phyloP scores from a whole-genome alignment of 2,797 vertebrate species.

The Sebastes steindachneri region DNA sequence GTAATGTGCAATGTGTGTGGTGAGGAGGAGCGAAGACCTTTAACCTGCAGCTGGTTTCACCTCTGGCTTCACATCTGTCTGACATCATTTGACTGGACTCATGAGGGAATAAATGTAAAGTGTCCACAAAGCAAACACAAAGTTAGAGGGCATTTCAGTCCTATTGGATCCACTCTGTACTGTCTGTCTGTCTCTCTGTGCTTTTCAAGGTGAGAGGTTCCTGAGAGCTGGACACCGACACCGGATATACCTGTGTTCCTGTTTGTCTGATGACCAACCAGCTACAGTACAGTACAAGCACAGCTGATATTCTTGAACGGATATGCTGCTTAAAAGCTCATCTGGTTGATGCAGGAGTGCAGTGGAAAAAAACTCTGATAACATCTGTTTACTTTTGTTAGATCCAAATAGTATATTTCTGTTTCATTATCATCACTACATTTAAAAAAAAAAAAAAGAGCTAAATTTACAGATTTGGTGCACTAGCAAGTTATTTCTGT shows the following conservation, averaged over 20 bases:
- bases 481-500: neutral
- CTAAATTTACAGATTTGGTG: neutral
- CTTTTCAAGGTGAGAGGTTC: constrained; percentile 19
- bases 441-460: neutral
- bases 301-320: neutral
- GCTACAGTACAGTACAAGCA: constrained; percentile 8
- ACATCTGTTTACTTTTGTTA: neutral
- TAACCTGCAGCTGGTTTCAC: constrained; percentile 13
- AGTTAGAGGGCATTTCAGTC: neutral
- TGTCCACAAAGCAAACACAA: neutral
- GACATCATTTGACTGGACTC: neutral
- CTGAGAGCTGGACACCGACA: constrained; percentile 44
- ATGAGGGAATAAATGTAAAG: neutral
- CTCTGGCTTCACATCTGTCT: constrained; percentile 19
- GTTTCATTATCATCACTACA: neutral
- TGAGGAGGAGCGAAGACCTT: neutral
- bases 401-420: neutral
- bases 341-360: neutral
- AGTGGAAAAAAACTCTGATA: neutral
- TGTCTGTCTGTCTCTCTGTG: neutral
- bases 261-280: constrained; percentile 14
- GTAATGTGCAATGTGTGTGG: neutral
- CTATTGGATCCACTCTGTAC: neutral
- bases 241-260: constrained; percentile 46
- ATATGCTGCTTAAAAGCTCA: neutral